These are phyloP conservation scores for Remorina albescens DNA, from an alignment of 2,797 vertebrate genomes.

Conservation along the genomic window DNA sequence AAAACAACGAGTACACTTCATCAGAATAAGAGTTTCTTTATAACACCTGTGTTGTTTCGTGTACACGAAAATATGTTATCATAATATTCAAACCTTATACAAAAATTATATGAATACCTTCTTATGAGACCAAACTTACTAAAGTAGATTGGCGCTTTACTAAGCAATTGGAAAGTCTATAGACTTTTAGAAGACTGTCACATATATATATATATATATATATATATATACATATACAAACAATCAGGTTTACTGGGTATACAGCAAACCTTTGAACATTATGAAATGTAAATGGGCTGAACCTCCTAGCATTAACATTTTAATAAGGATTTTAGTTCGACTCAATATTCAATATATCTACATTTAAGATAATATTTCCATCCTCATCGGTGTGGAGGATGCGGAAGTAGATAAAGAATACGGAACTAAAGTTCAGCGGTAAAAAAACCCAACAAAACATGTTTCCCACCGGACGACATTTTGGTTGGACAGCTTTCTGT, in stretches of 20 bases:
- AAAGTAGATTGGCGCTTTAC: not conserved
- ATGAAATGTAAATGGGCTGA: not conserved
- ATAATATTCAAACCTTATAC: not conserved
- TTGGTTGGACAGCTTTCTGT: constrained; percentile 34
- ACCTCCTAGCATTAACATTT: too few species aligned
- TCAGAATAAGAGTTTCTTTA: not conserved
- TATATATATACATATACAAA: too few species aligned
- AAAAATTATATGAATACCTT: not conserved
- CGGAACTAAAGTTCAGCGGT: constrained; percentile 43
- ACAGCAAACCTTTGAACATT: not conserved
- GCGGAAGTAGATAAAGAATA: fast-evolving
- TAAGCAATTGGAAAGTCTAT: not conserved
- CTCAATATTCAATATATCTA: too few species aligned
- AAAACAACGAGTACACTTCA: not conserved
- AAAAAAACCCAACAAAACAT: too few species aligned
- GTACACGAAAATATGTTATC: not conserved
- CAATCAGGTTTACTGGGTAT: not conserved
- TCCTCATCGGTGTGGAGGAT: not conserved
- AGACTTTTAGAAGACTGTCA: not conserved
- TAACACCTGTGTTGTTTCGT: not conserved
- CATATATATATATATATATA: too few species aligned
- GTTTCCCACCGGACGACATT: constrained; percentile 57
- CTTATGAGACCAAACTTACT: not conserved
- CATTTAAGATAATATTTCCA: not conserved
- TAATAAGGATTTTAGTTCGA: too few species aligned